These are phyloP conservation scores for Leptosomus discolor DNA, from an alignment of 2,113 vertebrate species.

Conservation along the genomic window DNA sequence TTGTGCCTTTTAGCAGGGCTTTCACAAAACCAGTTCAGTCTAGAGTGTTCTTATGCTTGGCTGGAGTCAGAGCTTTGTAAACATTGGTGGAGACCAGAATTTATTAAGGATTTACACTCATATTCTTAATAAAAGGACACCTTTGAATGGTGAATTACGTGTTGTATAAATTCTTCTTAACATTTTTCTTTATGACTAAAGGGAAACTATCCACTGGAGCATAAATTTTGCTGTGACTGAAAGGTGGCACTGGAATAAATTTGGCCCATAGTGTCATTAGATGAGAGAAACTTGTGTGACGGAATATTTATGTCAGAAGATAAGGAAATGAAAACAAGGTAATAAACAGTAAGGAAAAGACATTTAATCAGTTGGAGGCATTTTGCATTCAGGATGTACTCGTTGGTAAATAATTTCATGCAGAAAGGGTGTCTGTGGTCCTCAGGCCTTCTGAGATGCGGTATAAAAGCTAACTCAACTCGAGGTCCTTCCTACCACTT, in stretches of 20 bases:
- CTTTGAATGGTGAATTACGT: neutral
- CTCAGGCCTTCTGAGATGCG: neutral
- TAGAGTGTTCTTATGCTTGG: neutral
- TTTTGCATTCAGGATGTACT: neutral
- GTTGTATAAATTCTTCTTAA: neutral
- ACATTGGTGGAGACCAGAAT: neutral
- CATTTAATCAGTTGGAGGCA: neutral
- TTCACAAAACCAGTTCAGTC: neutral
- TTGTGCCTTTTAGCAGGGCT: neutral
- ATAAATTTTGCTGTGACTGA: neutral
- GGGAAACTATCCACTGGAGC: neutral
- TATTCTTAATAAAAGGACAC: neutral
- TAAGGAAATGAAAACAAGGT: constrained; percentile 23
- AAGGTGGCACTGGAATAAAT: neutral
- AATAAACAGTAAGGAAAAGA: neutral
- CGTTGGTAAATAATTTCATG: neutral
- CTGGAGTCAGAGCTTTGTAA: neutral
- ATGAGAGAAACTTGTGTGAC: neutral
- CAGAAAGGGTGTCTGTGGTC: constrained; percentile 52
- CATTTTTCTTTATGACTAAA: neutral
- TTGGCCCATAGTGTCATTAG: neutral
- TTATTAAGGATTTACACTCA: neutral
- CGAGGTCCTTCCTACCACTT: neutral
- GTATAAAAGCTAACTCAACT: constrained; percentile 39
- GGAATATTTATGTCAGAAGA: neutral